Percentiles rank a stretch among this genome's conserved stretches.
Evolutionary conservation across 2,888 invertebrate genomes (phyloP).

Genomic region (Acanthacorydalis orientalis): DNA sequence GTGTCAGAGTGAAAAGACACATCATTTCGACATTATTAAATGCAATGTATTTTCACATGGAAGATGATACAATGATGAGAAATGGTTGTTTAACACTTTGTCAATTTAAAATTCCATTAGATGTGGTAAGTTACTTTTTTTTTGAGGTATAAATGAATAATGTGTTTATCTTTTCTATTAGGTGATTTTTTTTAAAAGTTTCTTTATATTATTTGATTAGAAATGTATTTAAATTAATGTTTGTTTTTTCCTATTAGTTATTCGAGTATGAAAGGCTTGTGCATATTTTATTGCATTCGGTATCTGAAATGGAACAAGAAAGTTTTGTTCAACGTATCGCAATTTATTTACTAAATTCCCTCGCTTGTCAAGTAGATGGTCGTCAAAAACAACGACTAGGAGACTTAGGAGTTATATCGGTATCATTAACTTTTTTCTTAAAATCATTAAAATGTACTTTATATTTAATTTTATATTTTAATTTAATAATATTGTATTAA

Average conservation of each 20-base stretch:
- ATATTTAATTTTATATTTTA: constrained; percentile 1
- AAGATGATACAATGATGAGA: constrained; percentile 86
- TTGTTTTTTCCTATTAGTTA: constrained; percentile 37
- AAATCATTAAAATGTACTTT: not conserved
- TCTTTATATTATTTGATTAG: not conserved
- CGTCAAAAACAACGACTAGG: constrained; percentile 83
- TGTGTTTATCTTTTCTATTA: not conserved
- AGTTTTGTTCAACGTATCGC: constrained; percentile 89
- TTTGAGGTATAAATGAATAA: not conserved
- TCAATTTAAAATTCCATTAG: constrained; percentile 86
- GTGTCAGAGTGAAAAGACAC: constrained; percentile 54
- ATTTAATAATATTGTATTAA: not conserved
- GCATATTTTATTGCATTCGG: constrained; percentile 63
- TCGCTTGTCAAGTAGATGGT: constrained; percentile 93
- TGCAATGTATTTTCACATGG: constrained; percentile 73
- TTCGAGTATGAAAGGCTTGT: constrained; percentile 82
- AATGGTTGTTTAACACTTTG: constrained; percentile 91
- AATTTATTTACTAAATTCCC: constrained; percentile 83
- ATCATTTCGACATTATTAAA: constrained; percentile 71
- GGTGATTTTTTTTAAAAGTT: not conserved
- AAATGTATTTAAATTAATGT: not conserved
- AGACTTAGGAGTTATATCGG: constrained; percentile 70
- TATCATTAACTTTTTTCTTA: constrained; percentile 9
- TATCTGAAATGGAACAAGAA: constrained; percentile 66
- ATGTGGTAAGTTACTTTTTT: constrained; percentile 52